Evolutionary conservation across 2,888 invertebrate species (phyloP), one percentile per base, ranked within the genome.

Genomic region (Heliconius charithonia): DNA sequence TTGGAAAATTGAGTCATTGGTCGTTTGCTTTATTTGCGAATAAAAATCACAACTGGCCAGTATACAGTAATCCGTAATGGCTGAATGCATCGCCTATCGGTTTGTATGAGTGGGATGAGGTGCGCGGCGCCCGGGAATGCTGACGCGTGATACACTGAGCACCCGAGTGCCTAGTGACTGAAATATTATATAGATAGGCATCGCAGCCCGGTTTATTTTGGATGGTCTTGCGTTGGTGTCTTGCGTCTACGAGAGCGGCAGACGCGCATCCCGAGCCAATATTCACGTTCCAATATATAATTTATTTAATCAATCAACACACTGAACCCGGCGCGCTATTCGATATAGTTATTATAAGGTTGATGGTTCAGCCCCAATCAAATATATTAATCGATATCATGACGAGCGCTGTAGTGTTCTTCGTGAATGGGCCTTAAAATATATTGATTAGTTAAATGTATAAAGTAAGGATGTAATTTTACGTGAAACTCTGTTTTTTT

Each of bases 151-250:
- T 83, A 84, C 86, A 79, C 85, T 84, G 82, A 84, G 83, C 84
- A 85, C 85, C 85, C 19, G 80, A 85, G 86, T 89, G 87, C 87
- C 88, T 87, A 87, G 88, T 87, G 85, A 86, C 87, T 90, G 87
- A 90, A 90, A 91, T 90, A 88, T 90, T 88, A 87, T 89, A 88
- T 88, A 90, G 87, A 87, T 85, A 87, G 84, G 84, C 85, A 84
- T 75, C 79, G 81, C 82, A 83, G 76, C 84, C 82, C 70, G 86
- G 92, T 91, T 93, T 93, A 93, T 93, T 93, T 94, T 89, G 83
- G 91, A 91, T 89, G 84, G 83, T 84, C 77, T 85, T 89, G 90
- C 90, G 90, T 90, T 37, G 32, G 32, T 37, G 83, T 84, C 77
- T 85, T 89, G 90, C 90, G 90, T 90, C 89, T 90, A 88, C 73